A percentile compares a stretch with the other conserved stretches of the same genome.
Conservation (phyloP, 1,140 invertebrate genomes). For the Agrilus planipennis region DNA sequence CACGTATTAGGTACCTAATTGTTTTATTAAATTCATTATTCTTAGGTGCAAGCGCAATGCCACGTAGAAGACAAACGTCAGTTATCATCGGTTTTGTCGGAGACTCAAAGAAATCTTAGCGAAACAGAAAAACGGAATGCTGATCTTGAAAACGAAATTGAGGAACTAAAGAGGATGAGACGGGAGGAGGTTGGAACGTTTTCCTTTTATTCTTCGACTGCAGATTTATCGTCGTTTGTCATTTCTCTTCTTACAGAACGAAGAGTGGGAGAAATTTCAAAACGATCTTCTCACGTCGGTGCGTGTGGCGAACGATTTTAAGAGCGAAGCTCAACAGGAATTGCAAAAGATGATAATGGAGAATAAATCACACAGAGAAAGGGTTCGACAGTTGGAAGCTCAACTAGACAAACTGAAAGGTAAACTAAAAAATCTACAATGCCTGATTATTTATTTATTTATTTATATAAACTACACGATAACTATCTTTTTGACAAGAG, state of each 20-base stretch:
- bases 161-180: conserved; percentile 46
- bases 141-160: conserved; percentile 44
- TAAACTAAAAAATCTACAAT: too few species aligned
- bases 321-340: conserved; percentile 74
- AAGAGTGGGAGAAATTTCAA: conserved; percentile 91
- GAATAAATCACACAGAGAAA: conserved; percentile 70
- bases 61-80: conserved; percentile 67
- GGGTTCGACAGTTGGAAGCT: conserved; percentile 57
- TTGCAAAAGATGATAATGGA: conserved; percentile 70
- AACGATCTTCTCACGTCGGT: conserved; percentile 85
- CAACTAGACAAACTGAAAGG: conserved; percentile 71
- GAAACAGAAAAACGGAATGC: conserved; percentile 42
- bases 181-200: conserved; percentile 42
- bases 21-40: too few species aligned
- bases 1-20: background rate
- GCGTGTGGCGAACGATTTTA: conserved; percentile 88
- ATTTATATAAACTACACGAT: too few species aligned
- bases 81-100: conserved; percentile 49
- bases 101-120: conserved; percentile 52
- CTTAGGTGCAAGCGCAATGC: conserved; percentile 47
- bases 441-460: too few species aligned
- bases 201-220: background rate
- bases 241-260: conserved; percentile 37
- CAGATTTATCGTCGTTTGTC: background rate
- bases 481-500: too few species aligned